Percentiles rank a stretch among this genome's conserved stretches.
phyloP scores from a whole-genome alignment of 2,113 vertebrate genomes.

The Mesembrinibis cayennensis region DNA sequence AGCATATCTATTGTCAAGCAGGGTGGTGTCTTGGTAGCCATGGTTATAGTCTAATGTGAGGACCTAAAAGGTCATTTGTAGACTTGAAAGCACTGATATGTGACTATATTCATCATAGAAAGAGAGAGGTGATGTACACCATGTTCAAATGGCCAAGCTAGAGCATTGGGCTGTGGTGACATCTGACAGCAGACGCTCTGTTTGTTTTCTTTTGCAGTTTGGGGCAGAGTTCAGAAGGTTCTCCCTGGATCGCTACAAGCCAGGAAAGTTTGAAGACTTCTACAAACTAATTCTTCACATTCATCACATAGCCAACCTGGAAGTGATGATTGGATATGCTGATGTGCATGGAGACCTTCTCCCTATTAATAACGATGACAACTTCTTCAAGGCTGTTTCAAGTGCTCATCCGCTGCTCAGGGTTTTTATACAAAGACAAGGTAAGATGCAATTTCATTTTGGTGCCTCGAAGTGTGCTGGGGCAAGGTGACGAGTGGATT shows the following conservation, averaged over 20 bases:
- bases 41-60: not conserved
- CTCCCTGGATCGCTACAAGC: slow-evolving; percentile 91
- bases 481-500: not conserved
- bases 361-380: slow-evolving; percentile 99
- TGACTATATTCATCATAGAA: not conserved
- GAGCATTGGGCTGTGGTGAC: not conserved
- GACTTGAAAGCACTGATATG: not conserved
- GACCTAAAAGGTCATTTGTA: not conserved
- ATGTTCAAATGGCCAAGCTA: not conserved
- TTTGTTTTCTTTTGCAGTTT: slow-evolving; percentile 79
- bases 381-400: slow-evolving; percentile 96
- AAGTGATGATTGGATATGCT: slow-evolving; percentile 95
- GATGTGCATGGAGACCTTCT: slow-evolving; percentile 96
- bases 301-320: slow-evolving; percentile 90
- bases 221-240: slow-evolving; percentile 97
- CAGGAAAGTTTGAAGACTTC: slow-evolving; percentile 97
- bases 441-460: slow-evolving; percentile 63
- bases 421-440: slow-evolving; percentile 97
- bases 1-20: not conserved
- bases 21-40: not conserved
- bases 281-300: slow-evolving; percentile 94
- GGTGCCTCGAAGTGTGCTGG: not conserved
- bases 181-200: not conserved
- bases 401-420: slow-evolving; percentile 92
- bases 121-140: not conserved